Conservation (phyloP, 1,140 invertebrate species). For the Drosophila serrata region DNA sequence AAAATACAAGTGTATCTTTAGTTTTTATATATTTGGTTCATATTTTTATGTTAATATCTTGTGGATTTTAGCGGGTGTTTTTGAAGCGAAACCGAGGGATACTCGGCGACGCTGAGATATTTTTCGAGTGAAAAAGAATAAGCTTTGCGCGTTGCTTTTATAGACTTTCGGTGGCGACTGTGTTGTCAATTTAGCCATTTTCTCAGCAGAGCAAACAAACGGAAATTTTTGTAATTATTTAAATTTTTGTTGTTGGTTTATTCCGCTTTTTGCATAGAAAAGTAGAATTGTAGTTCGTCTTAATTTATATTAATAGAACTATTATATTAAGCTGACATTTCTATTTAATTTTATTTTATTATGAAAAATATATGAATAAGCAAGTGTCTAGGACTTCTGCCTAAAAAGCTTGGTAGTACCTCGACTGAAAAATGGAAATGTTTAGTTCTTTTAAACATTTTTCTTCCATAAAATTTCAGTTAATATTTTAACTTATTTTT, state of each 20-base stretch:
- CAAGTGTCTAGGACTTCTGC: no score
- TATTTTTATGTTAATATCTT: conserved; percentile 1
- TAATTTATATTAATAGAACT: no score
- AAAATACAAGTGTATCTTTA: background rate
- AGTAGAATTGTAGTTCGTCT: no score
- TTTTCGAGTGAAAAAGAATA: conserved; percentile 8
- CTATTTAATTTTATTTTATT: no score
- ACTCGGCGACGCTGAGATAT: background rate
- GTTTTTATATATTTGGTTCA: background rate
- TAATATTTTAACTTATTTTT: background rate
- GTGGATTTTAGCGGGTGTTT: background rate
- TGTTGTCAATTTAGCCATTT: background rate
- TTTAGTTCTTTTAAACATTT: no score
- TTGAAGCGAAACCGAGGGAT: background rate
- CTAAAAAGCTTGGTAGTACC: no score
- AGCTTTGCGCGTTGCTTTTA: background rate
- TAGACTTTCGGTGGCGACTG: background rate
- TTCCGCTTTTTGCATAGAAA: no score
- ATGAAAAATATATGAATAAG: no score
- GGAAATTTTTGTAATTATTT: no score
- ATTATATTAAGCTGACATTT: no score
- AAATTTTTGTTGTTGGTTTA: no score
- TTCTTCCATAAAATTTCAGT: background rate
- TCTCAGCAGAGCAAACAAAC: background rate
- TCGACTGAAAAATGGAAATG: no score